phyloP scores from a whole-genome alignment of 2,888 invertebrate species.

The Aromia moschata region DNA sequence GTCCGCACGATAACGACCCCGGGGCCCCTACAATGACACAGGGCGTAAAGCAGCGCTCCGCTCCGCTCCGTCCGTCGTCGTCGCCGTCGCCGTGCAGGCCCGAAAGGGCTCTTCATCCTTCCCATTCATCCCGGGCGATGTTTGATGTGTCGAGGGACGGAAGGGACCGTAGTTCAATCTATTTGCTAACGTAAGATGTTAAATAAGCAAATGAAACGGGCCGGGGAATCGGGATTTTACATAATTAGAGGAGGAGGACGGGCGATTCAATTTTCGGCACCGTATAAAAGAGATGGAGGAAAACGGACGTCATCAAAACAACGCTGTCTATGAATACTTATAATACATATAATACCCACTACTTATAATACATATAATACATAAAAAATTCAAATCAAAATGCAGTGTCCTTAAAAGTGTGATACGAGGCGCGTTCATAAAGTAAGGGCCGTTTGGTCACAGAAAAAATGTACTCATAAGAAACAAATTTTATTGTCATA shows the following conservation, averaged over 20 bases:
- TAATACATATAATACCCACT: too few relatives aligned
- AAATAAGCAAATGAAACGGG: conserved; percentile 33
- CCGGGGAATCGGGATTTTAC: conserved; percentile 12
- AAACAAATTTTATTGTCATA: too few relatives aligned
- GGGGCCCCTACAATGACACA: conserved; percentile 55
- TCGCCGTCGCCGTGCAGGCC: conserved; percentile 19
- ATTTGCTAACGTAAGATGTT: conserved; percentile 38
- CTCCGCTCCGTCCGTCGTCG: too few relatives aligned
- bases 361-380: too few relatives aligned
- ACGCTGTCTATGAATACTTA: too few relatives aligned
- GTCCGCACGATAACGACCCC: conserved; percentile 63
- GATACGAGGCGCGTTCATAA: too few relatives aligned
- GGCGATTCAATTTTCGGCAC: conserved; percentile 10
- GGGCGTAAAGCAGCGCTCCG: conserved; percentile 19
- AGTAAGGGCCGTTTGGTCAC: too few relatives aligned
- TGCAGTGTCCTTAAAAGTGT: too few relatives aligned
- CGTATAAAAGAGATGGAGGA: not conserved
- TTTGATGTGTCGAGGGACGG: conserved; percentile 37
- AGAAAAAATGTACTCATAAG: too few relatives aligned
- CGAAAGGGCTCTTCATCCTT: conserved; percentile 50
- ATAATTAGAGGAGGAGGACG: conserved; percentile 13
- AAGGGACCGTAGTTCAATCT: conserved; percentile 36
- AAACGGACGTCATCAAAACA: too few relatives aligned
- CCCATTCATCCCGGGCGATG: conserved; percentile 41
- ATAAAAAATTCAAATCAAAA: too few relatives aligned